Evolutionary conservation across 1,140 invertebrate genomes (phyloP).

Genomic region (Parapsyche elsis): DNA sequence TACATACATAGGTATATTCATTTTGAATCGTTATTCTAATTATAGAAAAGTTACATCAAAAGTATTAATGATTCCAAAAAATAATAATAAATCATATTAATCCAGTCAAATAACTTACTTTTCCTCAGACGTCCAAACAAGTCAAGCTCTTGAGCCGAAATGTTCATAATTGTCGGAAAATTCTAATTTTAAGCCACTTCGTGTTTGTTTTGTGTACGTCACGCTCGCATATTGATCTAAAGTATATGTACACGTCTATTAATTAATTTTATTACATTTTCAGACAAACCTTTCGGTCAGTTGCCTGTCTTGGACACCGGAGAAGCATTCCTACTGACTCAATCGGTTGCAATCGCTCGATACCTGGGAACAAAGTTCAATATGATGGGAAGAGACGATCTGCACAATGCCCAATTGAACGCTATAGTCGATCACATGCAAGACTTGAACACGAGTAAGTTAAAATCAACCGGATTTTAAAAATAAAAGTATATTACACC

Average conservation of each 20-base stretch:
- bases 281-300: constrained; percentile 51
- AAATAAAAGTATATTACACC: background rate
- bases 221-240: background rate
- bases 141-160: too few relatives aligned
- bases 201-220: background rate
- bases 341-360: constrained; percentile 77
- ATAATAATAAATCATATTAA: too few relatives aligned
- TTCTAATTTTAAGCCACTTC: background rate
- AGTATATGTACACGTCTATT: background rate
- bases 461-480: background rate
- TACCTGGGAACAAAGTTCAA: constrained; percentile 77
- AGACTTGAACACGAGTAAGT: constrained; percentile 66
- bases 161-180: too few relatives aligned
- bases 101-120: too few relatives aligned
- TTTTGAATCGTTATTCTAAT: too few relatives aligned
- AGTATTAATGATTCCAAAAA: too few relatives aligned
- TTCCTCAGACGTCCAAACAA: too few relatives aligned
- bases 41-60: too few relatives aligned
- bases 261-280: background rate
- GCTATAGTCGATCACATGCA: constrained; percentile 72
- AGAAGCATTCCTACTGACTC: constrained; percentile 64
- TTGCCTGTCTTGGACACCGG: constrained; percentile 47
- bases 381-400: constrained; percentile 73
- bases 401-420: constrained; percentile 75
- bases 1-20: too few relatives aligned